Percentiles rank a stretch among this genome's conserved stretches.
These are phyloP conservation scores for Tetramorium parvispinum DNA, from an alignment of 1,140 invertebrate genomes.

Conservation along the genomic window DNA sequence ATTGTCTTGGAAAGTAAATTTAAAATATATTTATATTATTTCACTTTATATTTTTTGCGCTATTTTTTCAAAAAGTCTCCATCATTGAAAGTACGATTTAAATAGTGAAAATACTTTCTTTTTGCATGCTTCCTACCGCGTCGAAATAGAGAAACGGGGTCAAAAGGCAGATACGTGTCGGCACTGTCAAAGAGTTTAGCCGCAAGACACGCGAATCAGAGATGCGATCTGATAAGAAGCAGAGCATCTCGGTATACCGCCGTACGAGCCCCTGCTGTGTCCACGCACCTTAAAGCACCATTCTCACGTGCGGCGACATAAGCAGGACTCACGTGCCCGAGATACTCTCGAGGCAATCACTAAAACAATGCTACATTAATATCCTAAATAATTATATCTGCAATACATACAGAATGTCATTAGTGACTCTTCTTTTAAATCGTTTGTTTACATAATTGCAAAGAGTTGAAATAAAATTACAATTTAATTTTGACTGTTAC, in stretches of 20 bases:
- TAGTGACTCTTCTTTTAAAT: background rate
- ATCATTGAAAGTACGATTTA: slow-evolving; percentile 1
- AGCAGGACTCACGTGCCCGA: slow-evolving; percentile 64
- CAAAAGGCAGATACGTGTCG: slow-evolving; percentile 78
- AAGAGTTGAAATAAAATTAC: background rate
- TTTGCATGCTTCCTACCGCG: background rate
- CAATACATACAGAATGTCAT: background rate
- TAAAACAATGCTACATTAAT: slow-evolving; percentile 8
- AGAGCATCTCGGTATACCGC: slow-evolving; percentile 82
- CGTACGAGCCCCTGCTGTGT: slow-evolving; percentile 78
- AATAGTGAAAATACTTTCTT: slow-evolving; percentile 9
- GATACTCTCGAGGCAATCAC: slow-evolving; percentile 56
- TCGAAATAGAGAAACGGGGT: slow-evolving; percentile 69
- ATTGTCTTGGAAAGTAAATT: background rate
- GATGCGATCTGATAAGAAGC: slow-evolving; percentile 82
- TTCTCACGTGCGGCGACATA: slow-evolving; percentile 80
- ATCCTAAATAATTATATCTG: background rate
- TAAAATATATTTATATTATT: background rate
- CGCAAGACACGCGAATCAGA: slow-evolving; percentile 78
- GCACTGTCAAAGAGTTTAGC: slow-evolving; percentile 82
- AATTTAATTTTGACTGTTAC: background rate
- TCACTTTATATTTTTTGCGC: background rate
- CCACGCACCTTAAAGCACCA: slow-evolving; percentile 81
- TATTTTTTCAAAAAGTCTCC: background rate
- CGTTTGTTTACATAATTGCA: background rate